Base-by-base conservation (phyloP, 2,113 vertebrate genomes). In the Periophthalmus modestus region DNA sequence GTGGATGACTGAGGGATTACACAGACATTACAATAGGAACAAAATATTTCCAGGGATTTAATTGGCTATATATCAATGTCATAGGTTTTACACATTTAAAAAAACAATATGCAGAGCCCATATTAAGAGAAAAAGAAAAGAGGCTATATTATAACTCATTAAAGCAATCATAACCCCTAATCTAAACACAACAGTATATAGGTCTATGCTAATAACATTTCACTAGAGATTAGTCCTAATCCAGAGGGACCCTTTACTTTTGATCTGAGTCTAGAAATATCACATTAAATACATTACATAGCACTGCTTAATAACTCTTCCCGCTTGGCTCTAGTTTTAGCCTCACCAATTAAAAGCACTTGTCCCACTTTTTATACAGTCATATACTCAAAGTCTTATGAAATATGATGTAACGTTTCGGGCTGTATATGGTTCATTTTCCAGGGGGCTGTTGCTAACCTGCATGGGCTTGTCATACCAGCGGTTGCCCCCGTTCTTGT, bases 381-480 rank as follows among this genome's bases (percentile, higher is more conserved):
- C 23, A 2, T 23, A 48, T 3, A n/a, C 47, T 33, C 6, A 46
- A 1, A 23, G 46, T 33, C 6, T 70, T 19, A 57, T 0, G 1
- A 2, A 13, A 21, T 7, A 21, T 50, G 4, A 13, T 46, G 55
- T 57, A 67, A 67, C 14, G 2, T 15, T 47, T 2, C 13, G 23
- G 4, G 36, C 36, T 39, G 4, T 47, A 46, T 21, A 47, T 15
- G n/a, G 36, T 5, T 21, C 15, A 43, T 43, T 21, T 21, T n/a
- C 10, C 33, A 11, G 10, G 13, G 10, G 70, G 24, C 52, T 66
- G 28, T 81, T 62, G 63, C 65, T 82, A 87, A 99, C 98, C 97
- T 99, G 98, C 93, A 98, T 95, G 1, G 97, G 95, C 82, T 99
- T 99, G 93, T 99, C 97, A 0, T 98, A 99, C 97, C 97, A 99